Conservation (phyloP, 2,113 vertebrate species). For the Zosterops hypoxanthus region DNA sequence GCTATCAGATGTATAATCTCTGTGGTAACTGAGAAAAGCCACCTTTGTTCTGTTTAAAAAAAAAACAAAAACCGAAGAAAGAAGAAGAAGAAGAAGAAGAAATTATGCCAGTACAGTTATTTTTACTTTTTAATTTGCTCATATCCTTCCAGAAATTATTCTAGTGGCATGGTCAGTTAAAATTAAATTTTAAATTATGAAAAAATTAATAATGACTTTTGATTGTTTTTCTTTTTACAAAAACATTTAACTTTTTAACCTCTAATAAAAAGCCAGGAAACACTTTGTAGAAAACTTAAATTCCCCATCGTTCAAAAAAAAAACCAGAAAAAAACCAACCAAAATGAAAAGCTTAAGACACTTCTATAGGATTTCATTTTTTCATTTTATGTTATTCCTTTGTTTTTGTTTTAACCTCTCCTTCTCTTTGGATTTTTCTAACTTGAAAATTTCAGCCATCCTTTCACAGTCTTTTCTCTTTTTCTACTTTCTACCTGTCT, state of each 20-base stretch:
- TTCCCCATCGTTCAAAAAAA: not conserved
- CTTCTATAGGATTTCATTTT: not conserved
- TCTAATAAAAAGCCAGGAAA: not conserved
- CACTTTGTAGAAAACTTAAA: not conserved
- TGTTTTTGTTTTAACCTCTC: not conserved
- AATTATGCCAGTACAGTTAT: not conserved
- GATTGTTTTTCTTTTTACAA: not conserved
- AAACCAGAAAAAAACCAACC: too few species aligned
- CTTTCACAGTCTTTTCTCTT: not conserved
- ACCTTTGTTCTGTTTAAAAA: not conserved
- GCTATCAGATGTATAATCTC: not conserved
- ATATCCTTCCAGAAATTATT: not conserved
- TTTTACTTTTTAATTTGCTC: not conserved
- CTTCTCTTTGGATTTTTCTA: not conserved
- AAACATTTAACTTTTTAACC: accelerated
- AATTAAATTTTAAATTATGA: not conserved
- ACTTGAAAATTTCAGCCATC: not conserved
- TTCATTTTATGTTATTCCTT: not conserved
- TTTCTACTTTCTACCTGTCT: not conserved
- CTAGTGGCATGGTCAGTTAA: not conserved
- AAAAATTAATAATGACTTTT: not conserved
- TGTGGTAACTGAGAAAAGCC: not conserved
- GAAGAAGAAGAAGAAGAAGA: not conserved
- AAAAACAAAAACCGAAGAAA: not conserved
- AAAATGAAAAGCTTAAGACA: not conserved